phyloP scores from a whole-genome alignment of 2,113 vertebrate species.

The Motacilla tschutschensis region DNA sequence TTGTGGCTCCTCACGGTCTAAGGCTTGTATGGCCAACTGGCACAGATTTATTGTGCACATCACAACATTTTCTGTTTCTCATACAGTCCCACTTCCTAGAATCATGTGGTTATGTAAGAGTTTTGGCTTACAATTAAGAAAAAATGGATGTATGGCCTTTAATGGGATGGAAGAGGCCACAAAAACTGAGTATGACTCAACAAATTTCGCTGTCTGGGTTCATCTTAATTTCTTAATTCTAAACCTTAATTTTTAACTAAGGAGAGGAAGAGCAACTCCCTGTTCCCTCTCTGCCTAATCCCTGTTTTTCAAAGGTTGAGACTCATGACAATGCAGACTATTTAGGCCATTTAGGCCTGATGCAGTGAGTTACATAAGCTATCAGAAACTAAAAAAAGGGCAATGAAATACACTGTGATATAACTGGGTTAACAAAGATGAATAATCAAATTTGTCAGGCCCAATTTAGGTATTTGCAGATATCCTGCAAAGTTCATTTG shows the following conservation, averaged over 20 bases:
- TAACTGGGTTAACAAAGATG: neutral
- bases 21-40: neutral
- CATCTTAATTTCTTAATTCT: neutral
- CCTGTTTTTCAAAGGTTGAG: neutral
- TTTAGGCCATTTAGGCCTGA: neutral
- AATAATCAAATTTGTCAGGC: neutral
- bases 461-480: neutral
- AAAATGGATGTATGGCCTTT: neutral
- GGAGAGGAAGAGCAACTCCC: neutral
- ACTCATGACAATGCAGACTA: neutral
- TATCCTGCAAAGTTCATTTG: neutral
- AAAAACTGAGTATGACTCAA: neutral
- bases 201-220: neutral
- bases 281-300: neutral
- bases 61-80: slow-evolving; percentile 21
- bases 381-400: neutral
- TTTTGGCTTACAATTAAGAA: neutral
- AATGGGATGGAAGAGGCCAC: neutral
- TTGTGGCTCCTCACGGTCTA: neutral
- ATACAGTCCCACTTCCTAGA: slow-evolving; percentile 17
- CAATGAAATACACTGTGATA: neutral
- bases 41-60: neutral
- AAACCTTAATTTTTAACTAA: neutral
- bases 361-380: neutral
- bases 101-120: neutral